Evolutionary conservation across 2,888 invertebrate species (phyloP).

Genomic region (Cantharis rustica): DNA sequence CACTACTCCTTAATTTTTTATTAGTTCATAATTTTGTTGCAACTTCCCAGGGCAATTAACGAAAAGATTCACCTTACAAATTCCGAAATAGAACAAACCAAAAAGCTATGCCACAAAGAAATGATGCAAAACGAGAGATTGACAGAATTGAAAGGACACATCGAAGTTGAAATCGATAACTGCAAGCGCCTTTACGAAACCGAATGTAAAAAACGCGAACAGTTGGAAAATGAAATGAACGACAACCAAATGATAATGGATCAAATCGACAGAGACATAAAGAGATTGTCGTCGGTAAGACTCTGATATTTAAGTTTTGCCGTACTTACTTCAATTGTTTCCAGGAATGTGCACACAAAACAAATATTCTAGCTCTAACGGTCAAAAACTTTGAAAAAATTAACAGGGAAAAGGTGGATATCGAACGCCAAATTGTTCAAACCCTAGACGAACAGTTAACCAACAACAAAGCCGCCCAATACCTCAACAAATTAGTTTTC

Average conservation of each 20-base stretch:
- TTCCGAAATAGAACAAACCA: conserved; percentile 68
- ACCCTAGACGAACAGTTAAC: conserved; percentile 70
- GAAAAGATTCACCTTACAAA: conserved; percentile 43
- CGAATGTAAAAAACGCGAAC: conserved; percentile 60
- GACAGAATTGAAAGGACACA: conserved; percentile 63
- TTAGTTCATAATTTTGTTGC: not conserved
- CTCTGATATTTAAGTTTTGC: not conserved
- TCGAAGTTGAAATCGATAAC: conserved; percentile 61
- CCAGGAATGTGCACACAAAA: conserved; percentile 38
- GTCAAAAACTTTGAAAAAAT: conserved; percentile 59
- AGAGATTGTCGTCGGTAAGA: conserved; percentile 55
- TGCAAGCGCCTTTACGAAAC: conserved; percentile 57
- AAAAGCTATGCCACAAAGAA: conserved; percentile 68
- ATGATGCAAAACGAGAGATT: conserved; percentile 70
- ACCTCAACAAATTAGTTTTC: conserved; percentile 58
- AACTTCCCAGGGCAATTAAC: conserved; percentile 59
- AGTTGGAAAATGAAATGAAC: conserved; percentile 61
- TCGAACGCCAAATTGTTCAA: conserved; percentile 69
- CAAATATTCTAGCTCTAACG: conserved; percentile 24
- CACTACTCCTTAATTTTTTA: not conserved
- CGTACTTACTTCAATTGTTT: not conserved
- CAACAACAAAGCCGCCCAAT: conserved; percentile 68
- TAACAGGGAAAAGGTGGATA: conserved; percentile 58
- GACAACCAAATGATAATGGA: conserved; percentile 64
- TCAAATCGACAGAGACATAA: conserved; percentile 66